Evolutionary conservation across 2,888 invertebrate species (phyloP), one percentile per base, ranked within the genome.

Genomic region (Parelbella ahira): DNA sequence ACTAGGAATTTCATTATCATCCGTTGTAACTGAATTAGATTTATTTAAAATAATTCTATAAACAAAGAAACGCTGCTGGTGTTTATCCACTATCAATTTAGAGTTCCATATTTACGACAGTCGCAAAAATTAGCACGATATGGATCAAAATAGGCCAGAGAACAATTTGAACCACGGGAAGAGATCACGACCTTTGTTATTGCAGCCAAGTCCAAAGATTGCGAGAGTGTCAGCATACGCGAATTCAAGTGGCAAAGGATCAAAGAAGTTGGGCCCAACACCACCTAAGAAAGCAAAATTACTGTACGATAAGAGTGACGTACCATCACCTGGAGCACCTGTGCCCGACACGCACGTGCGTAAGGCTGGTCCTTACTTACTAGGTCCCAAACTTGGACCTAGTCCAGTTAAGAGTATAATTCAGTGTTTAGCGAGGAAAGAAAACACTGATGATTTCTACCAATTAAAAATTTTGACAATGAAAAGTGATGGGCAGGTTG

Each of bases 351-450:
- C 88, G 51, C 69, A 75, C 21, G 83, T 89, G 4, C 89, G 90
- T 55, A 89, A 89, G 59, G 92, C 92, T 49, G 93, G 93, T 0
- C 90, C 92, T 21, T 93, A 91, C 63, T 74, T 93, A 28, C 66
- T 93, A 29, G 93, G 94, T 1, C 91, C 93, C 12, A 88, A 91
- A 52, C 77, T 93, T 15, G 93, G 93, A 0, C 91, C 90, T 3
- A 93, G 93, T 45, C 94, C 94, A 6, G 93, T 94, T 0, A 90
- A 91, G 65, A 93, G 93, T 68, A 93, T 94, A 58, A 91, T 92
- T 2, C 93, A 94, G 60, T 93, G 93, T 75, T 76, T 94, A 48
- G 93, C 93, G 3, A 88, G 92, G 41, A 92, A 90, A 58, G 91
- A 92, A 60, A 90, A 89, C 32, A 92, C 93, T 13, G 90, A 91